These are phyloP conservation scores for Crocodylus rhombifer DNA, from an alignment of 2,797 vertebrate genomes.

Conservation along the genomic window DNA sequence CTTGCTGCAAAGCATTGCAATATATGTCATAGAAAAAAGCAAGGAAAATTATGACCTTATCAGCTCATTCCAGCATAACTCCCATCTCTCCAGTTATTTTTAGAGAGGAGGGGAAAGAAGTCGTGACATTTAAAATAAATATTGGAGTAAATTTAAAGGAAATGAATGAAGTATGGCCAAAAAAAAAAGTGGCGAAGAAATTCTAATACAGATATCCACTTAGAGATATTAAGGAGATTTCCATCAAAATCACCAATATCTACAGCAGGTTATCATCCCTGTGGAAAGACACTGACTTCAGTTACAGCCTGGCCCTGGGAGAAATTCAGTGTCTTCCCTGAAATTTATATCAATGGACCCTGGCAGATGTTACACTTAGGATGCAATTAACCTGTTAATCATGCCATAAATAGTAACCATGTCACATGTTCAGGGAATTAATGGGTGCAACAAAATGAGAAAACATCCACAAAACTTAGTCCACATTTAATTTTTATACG, in stretches of 20 bases:
- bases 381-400: no score
- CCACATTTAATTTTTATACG: no score
- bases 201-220: background rate
- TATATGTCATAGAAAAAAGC: conserved; percentile 27
- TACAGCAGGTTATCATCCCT: background rate
- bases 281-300: background rate
- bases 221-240: background rate
- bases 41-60: conserved; percentile 35
- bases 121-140: conserved; percentile 26
- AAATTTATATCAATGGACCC: background rate
- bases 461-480: no score
- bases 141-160: background rate
- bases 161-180: background rate
- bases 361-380: no score
- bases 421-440: no score
- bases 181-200: background rate
- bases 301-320: background rate
- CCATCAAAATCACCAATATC: background rate
- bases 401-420: no score
- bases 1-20: background rate
- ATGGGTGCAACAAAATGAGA: no score
- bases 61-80: background rate
- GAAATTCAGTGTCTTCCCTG: background rate
- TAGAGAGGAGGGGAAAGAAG: background rate
- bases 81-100: conserved; percentile 14